Conservation (phyloP, 2,113 vertebrate genomes). For the Psittacus erithacus region DNA sequence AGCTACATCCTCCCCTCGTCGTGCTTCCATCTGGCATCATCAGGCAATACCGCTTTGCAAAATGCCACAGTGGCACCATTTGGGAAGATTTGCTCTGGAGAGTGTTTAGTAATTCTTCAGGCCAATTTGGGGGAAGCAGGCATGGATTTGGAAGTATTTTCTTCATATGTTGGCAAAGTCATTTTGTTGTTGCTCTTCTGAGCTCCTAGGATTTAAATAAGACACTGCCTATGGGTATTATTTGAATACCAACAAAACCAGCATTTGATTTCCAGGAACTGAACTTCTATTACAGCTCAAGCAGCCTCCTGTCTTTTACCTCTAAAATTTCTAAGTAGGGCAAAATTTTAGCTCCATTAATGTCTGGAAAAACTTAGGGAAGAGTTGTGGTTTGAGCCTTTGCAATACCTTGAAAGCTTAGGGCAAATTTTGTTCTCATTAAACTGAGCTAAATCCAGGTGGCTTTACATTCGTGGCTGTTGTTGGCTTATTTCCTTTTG, state of each 20-base stretch:
- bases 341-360: background rate
- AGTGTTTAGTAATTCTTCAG: background rate
- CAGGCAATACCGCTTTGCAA: background rate
- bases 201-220: background rate
- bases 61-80: background rate
- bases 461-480: background rate
- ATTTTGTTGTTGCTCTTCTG: background rate
- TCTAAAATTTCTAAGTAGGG: background rate
- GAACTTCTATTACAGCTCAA: background rate
- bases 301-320: background rate
- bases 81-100: background rate
- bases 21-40: conserved; percentile 43
- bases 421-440: background rate
- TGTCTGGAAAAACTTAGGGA: background rate
- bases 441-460: background rate
- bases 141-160: background rate
- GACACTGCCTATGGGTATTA: background rate
- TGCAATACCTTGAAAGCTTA: background rate
- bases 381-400: background rate
- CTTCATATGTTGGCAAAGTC: background rate
- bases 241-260: background rate
- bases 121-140: background rate
- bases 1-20: background rate
- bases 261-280: background rate
- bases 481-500: background rate